Percentiles rank a stretch among this genome's conserved stretches.
phyloP scores from a whole-genome alignment of 1,140 invertebrate species.

The Drosophila aff. region DNA sequence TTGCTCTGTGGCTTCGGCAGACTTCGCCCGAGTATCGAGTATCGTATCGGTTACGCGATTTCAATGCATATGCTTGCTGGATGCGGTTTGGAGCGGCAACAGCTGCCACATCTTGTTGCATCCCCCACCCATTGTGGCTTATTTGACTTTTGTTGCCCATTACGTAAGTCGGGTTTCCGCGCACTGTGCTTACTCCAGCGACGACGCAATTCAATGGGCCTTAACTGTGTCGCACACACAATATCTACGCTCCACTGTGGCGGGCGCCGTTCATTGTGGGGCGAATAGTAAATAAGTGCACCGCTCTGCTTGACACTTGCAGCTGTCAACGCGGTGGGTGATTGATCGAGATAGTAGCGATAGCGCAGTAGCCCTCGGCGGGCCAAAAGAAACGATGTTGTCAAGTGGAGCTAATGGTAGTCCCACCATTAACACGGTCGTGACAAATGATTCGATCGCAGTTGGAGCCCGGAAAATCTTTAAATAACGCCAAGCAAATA shows the following conservation, averaged over 20 bases:
- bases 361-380: conserved; percentile 16
- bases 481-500: not conserved
- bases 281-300: conserved; percentile 63
- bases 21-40: conserved; percentile 8
- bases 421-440: conserved; percentile 34
- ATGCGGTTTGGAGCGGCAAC: conserved; percentile 46
- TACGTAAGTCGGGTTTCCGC: conserved; percentile 61
- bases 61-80: conserved; percentile 22
- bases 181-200: conserved; percentile 44
- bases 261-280: conserved; percentile 38
- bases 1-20: conserved; percentile 16
- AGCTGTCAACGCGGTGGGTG: conserved; percentile 71
- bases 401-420: conserved; percentile 33
- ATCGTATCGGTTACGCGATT: conserved; percentile 39
- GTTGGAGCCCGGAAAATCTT: conserved; percentile 1
- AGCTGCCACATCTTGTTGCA: conserved; percentile 43
- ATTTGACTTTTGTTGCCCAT: conserved; percentile 72
- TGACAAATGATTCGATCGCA: conserved; percentile 46
- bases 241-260: conserved; percentile 19
- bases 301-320: conserved; percentile 77
- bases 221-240: conserved; percentile 66
- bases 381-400: conserved; percentile 31
- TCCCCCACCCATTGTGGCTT: conserved; percentile 57
- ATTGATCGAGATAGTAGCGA: conserved; percentile 63
- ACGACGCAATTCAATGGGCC: conserved; percentile 32